Conservation (phyloP, 2,113 vertebrate genomes). For the Hypanus sabinus region DNA sequence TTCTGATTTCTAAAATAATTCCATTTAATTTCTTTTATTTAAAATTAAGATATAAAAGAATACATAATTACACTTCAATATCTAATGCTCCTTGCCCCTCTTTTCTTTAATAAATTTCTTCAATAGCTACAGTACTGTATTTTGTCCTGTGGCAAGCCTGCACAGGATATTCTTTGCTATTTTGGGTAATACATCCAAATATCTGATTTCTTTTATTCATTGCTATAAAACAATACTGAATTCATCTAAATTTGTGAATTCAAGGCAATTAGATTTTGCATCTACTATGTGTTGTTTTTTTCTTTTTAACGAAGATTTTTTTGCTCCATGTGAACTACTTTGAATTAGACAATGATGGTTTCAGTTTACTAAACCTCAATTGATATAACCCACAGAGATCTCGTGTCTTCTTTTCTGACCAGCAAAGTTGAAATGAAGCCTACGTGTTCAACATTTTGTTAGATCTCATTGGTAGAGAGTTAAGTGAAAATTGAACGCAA, state of each 20-base stretch:
- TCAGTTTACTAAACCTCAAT: background rate
- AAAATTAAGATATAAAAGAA: background rate
- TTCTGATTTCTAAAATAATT: too few species aligned
- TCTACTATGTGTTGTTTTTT: background rate
- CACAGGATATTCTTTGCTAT: background rate
- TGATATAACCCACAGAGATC: background rate
- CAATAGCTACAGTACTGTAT: background rate
- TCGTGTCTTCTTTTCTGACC: background rate
- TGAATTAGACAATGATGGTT: background rate
- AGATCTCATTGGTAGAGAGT: background rate
- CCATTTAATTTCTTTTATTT: background rate
- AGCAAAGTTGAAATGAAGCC: background rate
- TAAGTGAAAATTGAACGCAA: background rate
- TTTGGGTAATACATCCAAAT: background rate
- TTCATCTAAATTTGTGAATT: background rate
- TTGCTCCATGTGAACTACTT: background rate
- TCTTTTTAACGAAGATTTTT: background rate
- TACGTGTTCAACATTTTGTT: background rate
- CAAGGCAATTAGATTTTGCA: background rate
- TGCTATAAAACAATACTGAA: background rate
- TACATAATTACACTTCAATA: background rate
- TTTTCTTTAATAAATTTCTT: background rate
- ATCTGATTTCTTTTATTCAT: background rate
- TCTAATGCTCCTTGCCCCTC: background rate
- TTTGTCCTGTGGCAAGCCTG: background rate